Conservation (phyloP, 2,113 vertebrate species). For the Vimba vimba region DNA sequence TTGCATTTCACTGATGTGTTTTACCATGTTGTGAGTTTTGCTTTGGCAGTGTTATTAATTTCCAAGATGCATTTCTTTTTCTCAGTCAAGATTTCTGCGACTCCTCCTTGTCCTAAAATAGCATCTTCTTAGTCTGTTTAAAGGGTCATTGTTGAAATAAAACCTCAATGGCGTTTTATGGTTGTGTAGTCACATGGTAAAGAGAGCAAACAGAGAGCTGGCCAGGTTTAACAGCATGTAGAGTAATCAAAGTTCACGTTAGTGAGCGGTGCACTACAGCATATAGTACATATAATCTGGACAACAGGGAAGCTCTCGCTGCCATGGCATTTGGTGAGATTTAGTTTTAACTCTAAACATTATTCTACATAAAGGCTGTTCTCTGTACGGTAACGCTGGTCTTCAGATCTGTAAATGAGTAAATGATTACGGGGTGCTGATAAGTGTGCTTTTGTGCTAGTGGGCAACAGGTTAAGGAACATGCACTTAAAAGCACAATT, state of each 20-base stretch:
- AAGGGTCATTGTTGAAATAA: not conserved
- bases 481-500: not conserved
- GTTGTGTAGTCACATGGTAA: conserved; percentile 45
- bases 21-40: not conserved
- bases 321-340: conserved; percentile 38
- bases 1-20: not conserved
- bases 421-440: not conserved
- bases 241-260: conserved; percentile 41
- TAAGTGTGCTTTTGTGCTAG: not conserved
- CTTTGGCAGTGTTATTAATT: not conserved
- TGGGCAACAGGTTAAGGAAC: not conserved
- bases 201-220: conserved; percentile 27
- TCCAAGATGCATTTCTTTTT: not conserved
- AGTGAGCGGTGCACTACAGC: not conserved
- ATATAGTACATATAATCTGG: not conserved
- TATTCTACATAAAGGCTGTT: not conserved
- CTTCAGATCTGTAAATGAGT: not conserved
- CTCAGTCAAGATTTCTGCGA: not conserved
- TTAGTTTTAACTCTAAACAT: conserved; percentile 25
- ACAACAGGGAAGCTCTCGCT: not conserved
- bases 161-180: not conserved
- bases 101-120: not conserved
- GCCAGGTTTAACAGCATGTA: conserved; percentile 24
- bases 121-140: not conserved
- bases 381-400: not conserved